Evolutionary conservation across 2,888 invertebrate species (phyloP).

Genomic region (Trachelus tabidus): DNA sequence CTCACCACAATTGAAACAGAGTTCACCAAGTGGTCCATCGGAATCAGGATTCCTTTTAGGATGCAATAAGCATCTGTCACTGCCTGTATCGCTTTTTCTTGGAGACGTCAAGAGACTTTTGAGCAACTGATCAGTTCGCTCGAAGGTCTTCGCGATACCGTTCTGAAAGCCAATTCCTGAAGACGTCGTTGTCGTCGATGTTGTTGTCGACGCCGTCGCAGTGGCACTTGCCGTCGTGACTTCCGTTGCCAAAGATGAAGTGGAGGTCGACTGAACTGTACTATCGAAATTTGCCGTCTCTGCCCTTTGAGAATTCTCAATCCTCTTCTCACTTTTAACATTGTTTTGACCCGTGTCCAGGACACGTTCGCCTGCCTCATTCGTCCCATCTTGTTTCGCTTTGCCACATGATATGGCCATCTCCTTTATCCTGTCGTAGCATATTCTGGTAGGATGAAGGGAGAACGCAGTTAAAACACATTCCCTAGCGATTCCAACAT

Average conservation of each 20-base stretch:
- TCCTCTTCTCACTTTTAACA: slow-evolving; percentile 12
- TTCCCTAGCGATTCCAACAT: slow-evolving; percentile 75
- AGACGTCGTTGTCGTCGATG: slow-evolving; percentile 23
- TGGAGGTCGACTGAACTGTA: neutral
- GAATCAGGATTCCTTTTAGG: slow-evolving; percentile 32
- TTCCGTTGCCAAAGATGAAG: slow-evolving; percentile 18
- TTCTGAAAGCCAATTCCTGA: slow-evolving; percentile 36
- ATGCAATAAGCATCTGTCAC: slow-evolving; percentile 41
- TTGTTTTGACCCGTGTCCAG: slow-evolving; percentile 20
- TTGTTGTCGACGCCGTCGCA: slow-evolving; percentile 17
- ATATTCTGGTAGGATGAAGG: slow-evolving; percentile 74
- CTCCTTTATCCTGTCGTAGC: slow-evolving; percentile 71
- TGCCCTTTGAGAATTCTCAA: slow-evolving; percentile 9
- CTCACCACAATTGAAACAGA: slow-evolving; percentile 54
- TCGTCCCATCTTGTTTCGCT: slow-evolving; percentile 61
- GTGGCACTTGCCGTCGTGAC: slow-evolving; percentile 24
- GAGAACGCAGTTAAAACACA: slow-evolving; percentile 82
- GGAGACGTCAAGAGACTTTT: slow-evolving; percentile 49
- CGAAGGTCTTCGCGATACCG: slow-evolving; percentile 41
- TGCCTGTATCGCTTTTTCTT: slow-evolving; percentile 33
- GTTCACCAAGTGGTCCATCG: slow-evolving; percentile 38
- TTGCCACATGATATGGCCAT: slow-evolving; percentile 69
- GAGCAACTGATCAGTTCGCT: slow-evolving; percentile 46
- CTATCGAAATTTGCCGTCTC: neutral
- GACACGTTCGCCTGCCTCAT: slow-evolving; percentile 22